These are phyloP conservation scores for Agapetus fuscipes DNA, from an alignment of 2,888 invertebrate species.

Conservation along the genomic window DNA sequence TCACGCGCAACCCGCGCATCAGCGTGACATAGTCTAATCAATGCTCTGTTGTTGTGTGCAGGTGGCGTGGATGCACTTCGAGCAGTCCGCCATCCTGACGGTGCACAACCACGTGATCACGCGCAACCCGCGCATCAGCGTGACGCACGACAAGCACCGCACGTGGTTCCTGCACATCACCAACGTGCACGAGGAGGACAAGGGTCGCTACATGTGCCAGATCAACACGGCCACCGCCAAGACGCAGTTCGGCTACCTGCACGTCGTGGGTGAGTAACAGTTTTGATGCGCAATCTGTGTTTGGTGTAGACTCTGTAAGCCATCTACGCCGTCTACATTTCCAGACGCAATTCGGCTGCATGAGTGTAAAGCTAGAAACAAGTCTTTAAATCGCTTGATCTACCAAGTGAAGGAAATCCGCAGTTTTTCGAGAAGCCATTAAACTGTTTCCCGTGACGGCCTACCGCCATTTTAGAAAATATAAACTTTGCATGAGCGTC, in stretches of 20 bases:
- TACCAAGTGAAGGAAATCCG: too few species aligned
- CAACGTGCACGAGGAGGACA: slow-evolving; percentile 85
- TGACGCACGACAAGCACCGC: slow-evolving; percentile 85
- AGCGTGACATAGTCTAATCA: too few species aligned
- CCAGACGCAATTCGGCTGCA: too few species aligned
- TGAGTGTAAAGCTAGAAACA: too few species aligned
- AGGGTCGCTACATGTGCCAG: slow-evolving; percentile 90
- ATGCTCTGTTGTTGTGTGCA: slow-evolving; percentile 36
- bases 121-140: slow-evolving; percentile 82
- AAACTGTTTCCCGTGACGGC: too few species aligned
- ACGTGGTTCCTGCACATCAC: slow-evolving; percentile 91
- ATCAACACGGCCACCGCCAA: slow-evolving; percentile 89
- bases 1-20: slow-evolving; percentile 85
- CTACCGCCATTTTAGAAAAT: too few species aligned
- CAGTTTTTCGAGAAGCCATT: too few species aligned
- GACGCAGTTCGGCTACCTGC: slow-evolving; percentile 85
- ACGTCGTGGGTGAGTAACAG: slow-evolving; percentile 84
- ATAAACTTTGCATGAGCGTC: too few species aligned
- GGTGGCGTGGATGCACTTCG: slow-evolving; percentile 96
- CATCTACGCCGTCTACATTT: too few species aligned
- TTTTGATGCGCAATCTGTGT: too few species aligned
- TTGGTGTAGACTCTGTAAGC: too few species aligned
- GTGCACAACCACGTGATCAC: slow-evolving; percentile 93
- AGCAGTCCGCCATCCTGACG: slow-evolving; percentile 85
- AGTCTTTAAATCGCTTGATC: too few species aligned